phyloP scores from a whole-genome alignment of 2,797 vertebrate species.

The Oreonectes daqikongensis region DNA sequence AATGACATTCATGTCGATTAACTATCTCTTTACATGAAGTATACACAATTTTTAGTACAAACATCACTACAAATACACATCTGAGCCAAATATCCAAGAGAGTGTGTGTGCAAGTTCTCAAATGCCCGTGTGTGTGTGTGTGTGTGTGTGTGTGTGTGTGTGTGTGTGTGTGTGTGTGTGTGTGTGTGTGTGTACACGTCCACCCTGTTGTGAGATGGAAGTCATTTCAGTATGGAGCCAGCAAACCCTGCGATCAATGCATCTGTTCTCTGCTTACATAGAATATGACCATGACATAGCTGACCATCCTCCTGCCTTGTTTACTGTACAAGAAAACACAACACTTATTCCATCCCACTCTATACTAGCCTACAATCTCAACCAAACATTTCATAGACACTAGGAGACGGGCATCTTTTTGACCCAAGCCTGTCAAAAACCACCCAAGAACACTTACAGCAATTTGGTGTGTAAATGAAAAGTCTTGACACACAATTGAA shows the following conservation, averaged over 20 bases:
- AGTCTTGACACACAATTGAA: background rate
- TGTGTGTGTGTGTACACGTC: slow-evolving; percentile 40
- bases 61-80: background rate
- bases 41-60: background rate
- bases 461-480: background rate
- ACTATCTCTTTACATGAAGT: too few relatives aligned
- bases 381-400: too few relatives aligned
- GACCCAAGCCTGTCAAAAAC: too few relatives aligned
- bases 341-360: background rate
- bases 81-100: slow-evolving; percentile 12
- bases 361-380: background rate
- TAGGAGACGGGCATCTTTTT: too few relatives aligned
- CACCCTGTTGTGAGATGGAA: slow-evolving; percentile 56
- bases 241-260: slow-evolving; percentile 62
- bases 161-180: slow-evolving; percentile 29
- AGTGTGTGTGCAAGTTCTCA: background rate
- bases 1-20: too few relatives aligned
- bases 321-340: background rate
- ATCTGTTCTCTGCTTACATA: slow-evolving; percentile 57
- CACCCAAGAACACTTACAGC: too few relatives aligned
- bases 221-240: slow-evolving; percentile 58
- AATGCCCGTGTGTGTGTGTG: slow-evolving; percentile 37
- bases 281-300: slow-evolving; percentile 30
- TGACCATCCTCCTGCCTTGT: slow-evolving; percentile 33
- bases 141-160: slow-evolving; percentile 28